Evolutionary conservation across 2,113 vertebrate species (phyloP), one percentile per base, ranked within the genome.

Genomic region (Leuciscus idus): DNA sequence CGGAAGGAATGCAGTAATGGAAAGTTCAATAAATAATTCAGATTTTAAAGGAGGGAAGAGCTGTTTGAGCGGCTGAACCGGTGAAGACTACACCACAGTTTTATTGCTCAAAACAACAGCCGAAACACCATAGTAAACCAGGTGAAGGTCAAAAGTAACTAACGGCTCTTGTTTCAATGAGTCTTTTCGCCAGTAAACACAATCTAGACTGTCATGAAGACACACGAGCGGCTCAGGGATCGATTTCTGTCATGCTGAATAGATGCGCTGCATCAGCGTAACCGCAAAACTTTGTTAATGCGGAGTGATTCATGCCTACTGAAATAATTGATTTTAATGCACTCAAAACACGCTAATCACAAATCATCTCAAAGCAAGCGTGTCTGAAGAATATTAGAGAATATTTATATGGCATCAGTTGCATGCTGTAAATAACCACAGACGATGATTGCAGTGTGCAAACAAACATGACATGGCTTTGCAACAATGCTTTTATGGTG

Each of bases 131-230:
- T 75, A 57, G 85, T 89, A 86, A 92, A 88, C 89, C 87, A 86
- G 84, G 52, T 90, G 39, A 94, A 94, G 91, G 92, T 92, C 92
- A 91, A 92, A 90, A 91, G 89, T 89, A 90, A 30, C 46, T 86
- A 90, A 89, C 64, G 90, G 26, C 72, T 3, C 90, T 86, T 26
- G 57, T n/a, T 61, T 61, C 57, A n/a, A 90, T 87, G 74, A 85
- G 85, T 90, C 89, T 88, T 91, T 90, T 90, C 92, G 17, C 52
- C 92, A 92, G 92, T 91, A 93, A 94, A 94, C 92, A 93, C 92
- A 93, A 91, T 94, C 94, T 93, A 92, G 90, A 90, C 91, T 91
- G 93, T 90, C 93, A 91, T 87, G 93, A 94, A 94, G 93, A 94
- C 93, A 90, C 93, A 93, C 93, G 92, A 87, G 86, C 52, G 50